Evolutionary conservation across 2,797 vertebrate genomes (phyloP).

Genomic region (Spea hammondii): DNA sequence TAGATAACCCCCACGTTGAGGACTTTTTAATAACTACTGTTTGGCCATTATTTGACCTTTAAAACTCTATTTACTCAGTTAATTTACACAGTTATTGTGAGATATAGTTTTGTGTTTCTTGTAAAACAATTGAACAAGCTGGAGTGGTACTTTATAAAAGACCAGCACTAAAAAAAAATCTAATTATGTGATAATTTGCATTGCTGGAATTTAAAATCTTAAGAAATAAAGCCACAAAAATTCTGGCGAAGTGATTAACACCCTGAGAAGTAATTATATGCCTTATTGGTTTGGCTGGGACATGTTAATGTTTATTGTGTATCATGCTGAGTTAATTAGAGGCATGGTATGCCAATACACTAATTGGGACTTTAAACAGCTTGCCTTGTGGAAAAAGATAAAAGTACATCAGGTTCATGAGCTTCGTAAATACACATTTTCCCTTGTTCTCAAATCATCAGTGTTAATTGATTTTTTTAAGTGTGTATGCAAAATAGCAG

Average conservation of each 20-base stretch:
- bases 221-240: constrained; percentile 18
- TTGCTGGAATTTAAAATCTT: constrained; percentile 13
- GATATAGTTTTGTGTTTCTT: no score
- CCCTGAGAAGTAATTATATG: constrained; percentile 43
- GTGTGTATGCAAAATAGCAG: not conserved
- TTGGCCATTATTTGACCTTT: no score
- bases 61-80: no score
- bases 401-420: constrained; percentile 21
- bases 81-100: no score
- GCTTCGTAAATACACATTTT: no score
- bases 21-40: no score
- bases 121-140: no score
- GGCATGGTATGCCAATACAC: constrained; percentile 33
- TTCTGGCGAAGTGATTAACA: constrained; percentile 38
- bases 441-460: no score
- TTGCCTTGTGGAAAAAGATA: constrained; percentile 24
- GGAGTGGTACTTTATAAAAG: no score
- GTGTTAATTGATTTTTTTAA: no score
- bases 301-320: constrained; percentile 40
- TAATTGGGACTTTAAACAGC: constrained; percentile 40
- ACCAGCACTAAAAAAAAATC: not conserved
- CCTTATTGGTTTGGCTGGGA: constrained; percentile 42
- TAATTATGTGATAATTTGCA: constrained; percentile 21
- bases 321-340: constrained; percentile 47
- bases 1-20: no score